A percentile compares a stretch with the other conserved stretches of the same genome.
Conservation (phyloP, 2,113 vertebrate genomes). For the Seriola quinqueradiata region DNA sequence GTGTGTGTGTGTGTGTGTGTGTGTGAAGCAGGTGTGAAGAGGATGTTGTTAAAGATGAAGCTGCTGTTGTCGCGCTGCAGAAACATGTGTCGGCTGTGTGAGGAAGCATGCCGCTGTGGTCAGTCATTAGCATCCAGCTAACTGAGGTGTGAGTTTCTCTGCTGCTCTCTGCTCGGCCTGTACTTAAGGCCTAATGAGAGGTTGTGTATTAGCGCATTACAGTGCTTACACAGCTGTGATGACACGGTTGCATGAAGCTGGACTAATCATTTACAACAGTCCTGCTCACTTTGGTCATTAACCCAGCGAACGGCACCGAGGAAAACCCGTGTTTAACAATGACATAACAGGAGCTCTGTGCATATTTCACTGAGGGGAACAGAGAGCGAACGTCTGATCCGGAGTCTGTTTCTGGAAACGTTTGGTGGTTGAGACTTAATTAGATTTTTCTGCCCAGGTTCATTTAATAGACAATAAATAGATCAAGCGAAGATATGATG, state of each 20-base stretch:
- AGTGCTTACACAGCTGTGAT: constrained; percentile 35
- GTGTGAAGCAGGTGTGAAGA: constrained; percentile 56
- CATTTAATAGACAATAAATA: background rate
- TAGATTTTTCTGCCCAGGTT: no score
- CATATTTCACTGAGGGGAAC: background rate
- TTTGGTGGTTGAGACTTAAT: no score
- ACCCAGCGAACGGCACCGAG: background rate
- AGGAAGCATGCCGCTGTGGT: constrained; percentile 8
- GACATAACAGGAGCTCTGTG: background rate
- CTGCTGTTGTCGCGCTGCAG: constrained; percentile 21
- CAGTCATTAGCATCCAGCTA: constrained; percentile 40
- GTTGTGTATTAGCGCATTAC: constrained; percentile 31
- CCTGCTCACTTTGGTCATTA: constrained; percentile 23
- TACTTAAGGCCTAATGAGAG: constrained; percentile 50
- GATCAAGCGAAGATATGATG: no score
- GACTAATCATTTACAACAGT: constrained; percentile 37
- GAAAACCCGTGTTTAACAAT: constrained; percentile 30
- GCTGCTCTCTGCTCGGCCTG: constrained; percentile 32
- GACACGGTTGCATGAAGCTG: constrained; percentile 28
- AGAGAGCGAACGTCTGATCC: no score
- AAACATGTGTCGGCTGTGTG: constrained; percentile 26
- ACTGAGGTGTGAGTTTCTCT: constrained; percentile 18
- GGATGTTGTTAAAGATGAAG: constrained; percentile 59
- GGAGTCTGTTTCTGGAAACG: no score
- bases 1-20: background rate